Evolutionary conservation across 2,888 invertebrate genomes (phyloP), one percentile per base, ranked within the genome.

Genomic region (Conomelus anceps): DNA sequence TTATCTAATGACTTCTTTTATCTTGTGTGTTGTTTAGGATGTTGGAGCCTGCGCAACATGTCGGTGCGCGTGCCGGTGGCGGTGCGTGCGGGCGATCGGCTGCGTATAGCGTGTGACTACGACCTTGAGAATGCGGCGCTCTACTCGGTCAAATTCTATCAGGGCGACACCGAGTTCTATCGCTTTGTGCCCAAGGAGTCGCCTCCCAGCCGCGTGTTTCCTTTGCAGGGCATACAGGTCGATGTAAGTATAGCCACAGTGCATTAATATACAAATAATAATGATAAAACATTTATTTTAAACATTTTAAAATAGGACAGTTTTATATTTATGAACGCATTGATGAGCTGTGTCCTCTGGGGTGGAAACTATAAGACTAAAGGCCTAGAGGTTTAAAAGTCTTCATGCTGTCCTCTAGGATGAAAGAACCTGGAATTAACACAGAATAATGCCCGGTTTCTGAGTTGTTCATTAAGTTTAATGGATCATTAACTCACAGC

Each of bases 111-210:
- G n/a, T 95, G 95, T 92, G 93, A 94, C 41, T 95, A 95, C 92
- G 95, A 95, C 92, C 93, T 95, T 92, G 95, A 95, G 91, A 94
- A 94, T 89, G 96, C 95, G 0, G 95, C 95, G 0, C 94, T 97
- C 6, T 97, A 97, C 93, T 95, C 96, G 90, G 96, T 97, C 92
- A 95, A 96, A 93, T 97, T 97, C 97, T 96, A 96, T 93, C 94
- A 96, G 90, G 95, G 95, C 3, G 95, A 95, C 91, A 94, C 95
- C 7, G 97, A 97, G 93, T 97, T 97, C 94, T 97, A 96, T 93
- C 94, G 96, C 92, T 97, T 94, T 92, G 95, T 96, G 90, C 96
- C 96, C 6, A 95, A 96, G 89, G 96, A 96, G 92, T 94, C 95
- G 92, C 96, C 96, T 0, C 95, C 96, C 0, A 95, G 95, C 4